A percentile compares a stretch with the other conserved stretches of the same genome.
Evolutionary conservation across 2,113 vertebrate species (phyloP).

Genomic region (Ramphastos sulfuratus): DNA sequence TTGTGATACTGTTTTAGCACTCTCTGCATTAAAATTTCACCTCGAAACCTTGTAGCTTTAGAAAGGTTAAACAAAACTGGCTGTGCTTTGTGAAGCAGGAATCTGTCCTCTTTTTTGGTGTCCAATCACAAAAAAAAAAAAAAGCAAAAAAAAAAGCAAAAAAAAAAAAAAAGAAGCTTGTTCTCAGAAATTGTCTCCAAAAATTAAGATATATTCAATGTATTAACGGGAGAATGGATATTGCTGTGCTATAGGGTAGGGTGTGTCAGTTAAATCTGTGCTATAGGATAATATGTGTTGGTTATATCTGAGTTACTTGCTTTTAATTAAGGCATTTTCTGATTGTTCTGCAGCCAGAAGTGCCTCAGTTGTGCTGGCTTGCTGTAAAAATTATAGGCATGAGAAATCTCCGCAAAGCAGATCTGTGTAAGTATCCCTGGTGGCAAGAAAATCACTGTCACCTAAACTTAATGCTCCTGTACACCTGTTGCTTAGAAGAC

Average conservation of each 20-base stretch:
- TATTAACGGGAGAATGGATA: background rate
- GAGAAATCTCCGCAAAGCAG: constrained; percentile 53
- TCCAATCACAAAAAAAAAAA: background rate
- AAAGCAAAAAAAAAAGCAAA: too few relatives aligned
- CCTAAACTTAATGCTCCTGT: background rate
- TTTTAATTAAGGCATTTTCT: background rate
- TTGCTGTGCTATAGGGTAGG: background rate
- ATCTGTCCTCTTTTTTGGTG: background rate
- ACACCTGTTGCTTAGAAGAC: background rate
- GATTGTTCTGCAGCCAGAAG: constrained; percentile 38
- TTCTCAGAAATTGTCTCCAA: background rate
- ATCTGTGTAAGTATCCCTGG: constrained; percentile 54
- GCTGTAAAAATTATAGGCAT: constrained; percentile 56
- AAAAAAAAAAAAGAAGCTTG: background rate
- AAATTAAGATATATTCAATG: background rate
- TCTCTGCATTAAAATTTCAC: background rate
- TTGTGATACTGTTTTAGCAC: background rate
- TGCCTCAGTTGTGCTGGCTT: constrained; percentile 35
- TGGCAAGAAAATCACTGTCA: background rate
- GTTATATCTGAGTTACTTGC: background rate
- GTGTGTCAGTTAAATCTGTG: background rate
- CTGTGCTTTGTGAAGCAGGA: too few relatives aligned
- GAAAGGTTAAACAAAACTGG: background rate
- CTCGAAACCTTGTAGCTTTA: background rate
- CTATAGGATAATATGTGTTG: background rate